Base-by-base conservation (phyloP, 2,113 vertebrate species). In the Microtus montanus region DNA sequence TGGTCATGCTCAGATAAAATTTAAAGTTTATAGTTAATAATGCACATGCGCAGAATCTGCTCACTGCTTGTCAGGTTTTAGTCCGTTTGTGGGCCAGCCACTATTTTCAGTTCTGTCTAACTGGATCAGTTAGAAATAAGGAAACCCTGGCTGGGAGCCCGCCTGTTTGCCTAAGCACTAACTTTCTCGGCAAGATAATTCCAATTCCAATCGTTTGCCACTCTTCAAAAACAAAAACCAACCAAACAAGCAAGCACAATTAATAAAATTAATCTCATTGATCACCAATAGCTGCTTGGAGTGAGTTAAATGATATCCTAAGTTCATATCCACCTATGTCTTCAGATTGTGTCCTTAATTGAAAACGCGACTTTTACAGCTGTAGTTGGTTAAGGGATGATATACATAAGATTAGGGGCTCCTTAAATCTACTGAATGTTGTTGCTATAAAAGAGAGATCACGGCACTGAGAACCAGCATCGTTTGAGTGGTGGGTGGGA, bases 111-210 rank as follows among this genome's bases (percentile, higher is more conserved):
- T 85, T 92, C 12, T 35, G 0, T 70, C 88, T 91, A 73, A 84
- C 41, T 84, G 9, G 28, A 12, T 66, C 90, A 89, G 75, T 86
- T 49, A 93, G 86, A 47, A 87, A 7, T 41, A 44, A 85, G 41
- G 70, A 54, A 91, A n/a, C 5, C 19, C 44, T 82, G 71, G 17
- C 44, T 92, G 28, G 22, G 2, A 30, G 2, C 7, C n/a, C 52
- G 70, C 82, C 63, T 87, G 30, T 78, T 90, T 93, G 86, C n/a
- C 49, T 1, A 47, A 78, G 7, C 58, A 14, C 28, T 74, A 70
- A 54, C 11, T 80, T 93, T 90, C 30, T 87, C 83, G 33, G 91
- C 30, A 64, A 87, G 15, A 28, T 74, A 79, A 95, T 79, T 89
- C 47, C 33, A 66, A 47, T 73, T 87, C 77, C 24, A 17, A 41